A percentile compares a stretch with the other conserved stretches of the same genome.
These are phyloP conservation scores for Gisinianus flammeolus DNA, from an alignment of 2,888 invertebrate species.

Conservation along the genomic window DNA sequence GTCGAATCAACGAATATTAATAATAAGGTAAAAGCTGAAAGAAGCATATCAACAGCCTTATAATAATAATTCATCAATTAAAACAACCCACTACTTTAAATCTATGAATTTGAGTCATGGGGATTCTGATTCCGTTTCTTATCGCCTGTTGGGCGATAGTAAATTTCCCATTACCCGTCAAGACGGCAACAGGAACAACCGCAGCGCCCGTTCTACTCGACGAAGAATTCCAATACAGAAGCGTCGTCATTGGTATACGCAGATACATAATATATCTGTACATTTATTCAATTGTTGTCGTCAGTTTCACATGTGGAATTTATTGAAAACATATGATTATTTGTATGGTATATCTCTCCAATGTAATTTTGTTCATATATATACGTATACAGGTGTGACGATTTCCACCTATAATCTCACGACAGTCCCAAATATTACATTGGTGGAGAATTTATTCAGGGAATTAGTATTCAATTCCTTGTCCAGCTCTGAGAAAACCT, in stretches of 20 bases:
- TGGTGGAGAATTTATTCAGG: slow-evolving; percentile 27
- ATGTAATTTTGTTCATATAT: background rate
- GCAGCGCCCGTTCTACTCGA: background rate
- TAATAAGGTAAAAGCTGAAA: background rate
- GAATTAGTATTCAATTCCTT: slow-evolving; percentile 30
- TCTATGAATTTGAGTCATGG: background rate
- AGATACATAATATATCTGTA: no score
- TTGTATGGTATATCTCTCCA: background rate
- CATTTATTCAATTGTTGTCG: background rate
- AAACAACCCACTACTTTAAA: no score
- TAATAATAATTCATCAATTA: no score
- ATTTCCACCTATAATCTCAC: slow-evolving; percentile 36
- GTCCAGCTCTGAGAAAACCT: background rate
- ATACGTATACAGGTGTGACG: slow-evolving; percentile 43
- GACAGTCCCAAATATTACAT: slow-evolving; percentile 9
- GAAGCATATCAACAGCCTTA: background rate
- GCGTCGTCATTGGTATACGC: slow-evolving; percentile 25
- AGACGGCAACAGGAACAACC: background rate
- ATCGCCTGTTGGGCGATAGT: background rate
- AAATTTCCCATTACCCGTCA: slow-evolving; percentile 2
- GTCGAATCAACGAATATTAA: background rate
- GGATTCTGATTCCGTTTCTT: background rate
- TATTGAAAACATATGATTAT: no score
- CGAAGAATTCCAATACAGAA: slow-evolving; percentile 26
- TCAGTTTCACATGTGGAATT: background rate